Base-by-base conservation (phyloP, 2,113 vertebrate species). In the Gnathonemus longibarbis region DNA sequence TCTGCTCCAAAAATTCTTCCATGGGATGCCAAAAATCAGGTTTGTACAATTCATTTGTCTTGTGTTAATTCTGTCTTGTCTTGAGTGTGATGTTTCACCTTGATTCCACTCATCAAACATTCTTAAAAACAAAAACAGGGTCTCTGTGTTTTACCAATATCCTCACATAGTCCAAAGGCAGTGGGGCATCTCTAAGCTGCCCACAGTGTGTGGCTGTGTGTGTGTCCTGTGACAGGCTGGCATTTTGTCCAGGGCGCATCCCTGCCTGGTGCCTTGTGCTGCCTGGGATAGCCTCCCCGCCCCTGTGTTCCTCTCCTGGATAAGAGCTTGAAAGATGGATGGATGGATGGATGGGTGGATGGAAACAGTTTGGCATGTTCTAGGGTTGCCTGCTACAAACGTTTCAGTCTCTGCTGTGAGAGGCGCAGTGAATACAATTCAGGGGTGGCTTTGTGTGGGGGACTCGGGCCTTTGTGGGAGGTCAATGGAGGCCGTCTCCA, bases 401-500 rank as follows among this genome's bases (percentile, higher is more conserved):
- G 45, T 24, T 42, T 74, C 19, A 45, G 74, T 90, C 62, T 53
- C 27, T 87, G 10, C 9, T 39, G 11, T n/a, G 46, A 88, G 35
- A 49, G 66, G 58, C 15, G n/a, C 49, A 42, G 31, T 62, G 39
- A 88, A 90, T 56, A 49, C 58, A 56, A 48, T 74, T 88, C 49
- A 52, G 31, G 31, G 27, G 21, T 19, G 17, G 86, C 86, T 45
- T 35, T 88, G 66, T 88, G 84, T 7, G 15, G 52, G 88, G 49
- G 70, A 50, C 39, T 39, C 21, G 2, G 45, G 9, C 11, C 70
- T 84, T 92, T 93, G 91, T 91, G 90, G 35, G 90, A 42, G 46
- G 3, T 93, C 92, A 94, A 94, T 93, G 91, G 91, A 90, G 90
- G 62, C 31, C 88, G 92, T 92, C 92, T 93, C 90, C n/a, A 92